Percentiles rank a stretch among this genome's conserved stretches.
phyloP scores from a whole-genome alignment of 2,888 invertebrate genomes.

The Meganola albula region DNA sequence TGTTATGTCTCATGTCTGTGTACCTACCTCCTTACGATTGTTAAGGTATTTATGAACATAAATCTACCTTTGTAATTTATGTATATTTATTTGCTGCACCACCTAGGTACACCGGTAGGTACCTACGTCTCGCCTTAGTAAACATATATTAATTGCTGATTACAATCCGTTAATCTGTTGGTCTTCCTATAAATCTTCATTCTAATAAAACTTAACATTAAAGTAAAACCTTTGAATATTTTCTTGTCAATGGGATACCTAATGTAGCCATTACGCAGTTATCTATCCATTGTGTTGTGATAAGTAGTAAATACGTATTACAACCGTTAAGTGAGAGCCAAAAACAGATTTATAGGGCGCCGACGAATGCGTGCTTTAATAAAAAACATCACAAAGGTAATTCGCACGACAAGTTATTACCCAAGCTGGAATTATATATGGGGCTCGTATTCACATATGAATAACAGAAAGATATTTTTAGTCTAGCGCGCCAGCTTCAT shows the following conservation, averaged over 20 bases:
- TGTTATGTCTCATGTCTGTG: no score
- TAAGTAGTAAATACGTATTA: conserved; percentile 60
- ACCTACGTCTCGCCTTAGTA: no score
- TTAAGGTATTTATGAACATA: no score
- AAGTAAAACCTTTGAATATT: conserved; percentile 52
- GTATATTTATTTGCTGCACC: no score
- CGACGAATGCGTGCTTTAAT: conserved; percentile 66
- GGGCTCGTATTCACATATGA: conserved; percentile 56
- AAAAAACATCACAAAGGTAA: conserved; percentile 72
- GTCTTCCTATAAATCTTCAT: conserved; percentile 38
- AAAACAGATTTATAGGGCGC: conserved; percentile 72
- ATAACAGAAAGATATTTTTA: conserved; percentile 54
- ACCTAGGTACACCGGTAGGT: no score
- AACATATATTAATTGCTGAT: no score
- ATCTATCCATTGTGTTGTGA: no score
- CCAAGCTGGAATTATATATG: conserved; percentile 57
- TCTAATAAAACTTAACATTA: conserved; percentile 55
- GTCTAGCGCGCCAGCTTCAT: conserved; percentile 44
- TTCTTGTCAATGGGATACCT: conserved; percentile 59
- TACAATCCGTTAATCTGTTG: no score
- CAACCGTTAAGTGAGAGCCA: conserved; percentile 62
- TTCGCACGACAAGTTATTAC: conserved; percentile 71
- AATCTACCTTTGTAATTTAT: no score
- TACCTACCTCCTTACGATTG: no score
- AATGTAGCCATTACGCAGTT: no score